Evolutionary conservation across 1,140 invertebrate genomes (phyloP).

Genomic region (Eriocheir sinensis): DNA sequence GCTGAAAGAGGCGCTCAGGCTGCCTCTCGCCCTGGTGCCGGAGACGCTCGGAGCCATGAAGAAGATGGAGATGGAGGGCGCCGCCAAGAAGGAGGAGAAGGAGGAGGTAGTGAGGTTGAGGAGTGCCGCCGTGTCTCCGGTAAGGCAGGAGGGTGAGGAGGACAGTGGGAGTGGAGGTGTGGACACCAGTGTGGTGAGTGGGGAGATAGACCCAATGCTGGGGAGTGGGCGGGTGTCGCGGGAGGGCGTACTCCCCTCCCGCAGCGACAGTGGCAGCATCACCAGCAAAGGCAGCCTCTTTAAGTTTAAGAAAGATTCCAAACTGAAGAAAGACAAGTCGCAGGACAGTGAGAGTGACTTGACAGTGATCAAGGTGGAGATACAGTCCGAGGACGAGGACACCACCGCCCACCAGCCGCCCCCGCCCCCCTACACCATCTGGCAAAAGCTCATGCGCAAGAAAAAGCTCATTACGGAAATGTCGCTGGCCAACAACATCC

Average conservation of each 20-base stretch:
- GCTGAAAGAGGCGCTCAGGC: constrained; percentile 68
- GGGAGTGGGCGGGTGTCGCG: neutral
- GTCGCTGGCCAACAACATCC: constrained; percentile 71
- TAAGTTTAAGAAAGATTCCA: constrained; percentile 60
- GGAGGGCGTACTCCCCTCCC: neutral
- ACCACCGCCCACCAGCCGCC: constrained; percentile 27
- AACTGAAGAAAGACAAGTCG: constrained; percentile 31
- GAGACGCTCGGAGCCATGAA: constrained; percentile 27
- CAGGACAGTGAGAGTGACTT: constrained; percentile 71
- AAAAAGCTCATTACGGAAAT: constrained; percentile 76
- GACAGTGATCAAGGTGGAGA: constrained; percentile 74
- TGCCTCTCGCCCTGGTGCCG: constrained; percentile 62
- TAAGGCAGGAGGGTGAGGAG: constrained; percentile 18
- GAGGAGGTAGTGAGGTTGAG: constrained; percentile 29
- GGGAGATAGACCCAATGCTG: constrained; percentile 59
- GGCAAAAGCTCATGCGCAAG: constrained; percentile 79
- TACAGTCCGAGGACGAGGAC: constrained; percentile 72
- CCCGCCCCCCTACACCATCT: constrained; percentile 75
- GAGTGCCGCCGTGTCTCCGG: neutral
- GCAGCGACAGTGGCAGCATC: constrained; percentile 64
- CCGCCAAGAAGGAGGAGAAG: neutral
- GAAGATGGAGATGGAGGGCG: constrained; percentile 13
- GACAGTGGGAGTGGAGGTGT: constrained; percentile 56
- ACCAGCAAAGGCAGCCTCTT: constrained; percentile 65
- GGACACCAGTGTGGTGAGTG: constrained; percentile 69